Evolutionary conservation across 2,888 invertebrate genomes (phyloP), one percentile per base, ranked within the genome.

Genomic region (Acanthosoma haemorrhoidale): DNA sequence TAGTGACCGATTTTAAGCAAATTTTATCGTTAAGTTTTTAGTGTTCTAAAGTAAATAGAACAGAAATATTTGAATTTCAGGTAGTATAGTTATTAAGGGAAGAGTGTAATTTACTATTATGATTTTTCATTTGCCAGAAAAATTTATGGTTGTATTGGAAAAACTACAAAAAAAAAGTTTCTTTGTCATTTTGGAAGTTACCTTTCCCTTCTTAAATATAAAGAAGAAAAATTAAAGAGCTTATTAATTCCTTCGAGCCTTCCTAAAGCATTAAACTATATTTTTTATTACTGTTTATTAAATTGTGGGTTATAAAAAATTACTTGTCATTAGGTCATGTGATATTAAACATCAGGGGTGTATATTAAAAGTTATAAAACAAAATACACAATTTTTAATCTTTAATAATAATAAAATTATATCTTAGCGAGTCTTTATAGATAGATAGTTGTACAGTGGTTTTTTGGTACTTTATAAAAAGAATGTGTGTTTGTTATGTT

Each of bases 401-500:
- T 51, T 43, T 39, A 21, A 39, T 18, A 39, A 39, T 63, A n/a
- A 29, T 16, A 15, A 41, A 41, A 64, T n/a, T n/a, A 15, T 39
- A 25, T 36, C 5, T 9, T 39, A 41, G 31, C 31, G 41, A 64
- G 31, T 2, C 34, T 64, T 21, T 61, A 41, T 41, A n/a, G n/a
- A n/a, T n/a, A n/a, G n/a, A n/a, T n/a, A n/a, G n/a, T n/a, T n/a
- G n/a, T n/a, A 25, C 25, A 18, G 43, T 57, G 36, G 21, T 57
- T 18, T 21, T 4, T 21, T 34, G 38, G 67, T 31, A 36, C 11
- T 34, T 43, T 32, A 9, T n/a, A 39, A 31, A 41, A 15, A 25
- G 13, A 41, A 64, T 39, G 67, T 67, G 34, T 67, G 67, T 67
- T 67, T 57, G 67, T 67, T 67, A 67, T 67, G 67, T 67, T 67